Evolutionary conservation across 1,140 invertebrate genomes (phyloP), one percentile per base, ranked within the genome.

Genomic region (Ganaspis sp.): DNA sequence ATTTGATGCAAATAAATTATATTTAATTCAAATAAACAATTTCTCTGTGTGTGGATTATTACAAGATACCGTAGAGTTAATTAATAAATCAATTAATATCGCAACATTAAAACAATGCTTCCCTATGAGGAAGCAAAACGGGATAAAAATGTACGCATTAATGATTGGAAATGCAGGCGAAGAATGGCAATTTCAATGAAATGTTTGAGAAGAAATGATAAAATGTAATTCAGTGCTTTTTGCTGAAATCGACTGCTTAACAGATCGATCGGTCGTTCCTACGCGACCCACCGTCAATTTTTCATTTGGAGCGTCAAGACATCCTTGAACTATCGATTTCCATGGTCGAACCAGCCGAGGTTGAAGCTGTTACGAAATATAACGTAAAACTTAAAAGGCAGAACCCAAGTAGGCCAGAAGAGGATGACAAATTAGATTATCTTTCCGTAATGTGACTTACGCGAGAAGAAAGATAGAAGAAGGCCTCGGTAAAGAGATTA

Each of bases 311-410:
- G 26, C 26, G 23, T n/a, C 58, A 64, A 26, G 58, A 34, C 58
- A 64, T 64, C 58, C 58, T 64, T 64, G 58, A 64, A 29, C 26
- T 64, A 64, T 64, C 23, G 58, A 64, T 64, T 64, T 64, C 23
- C 23, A 64, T 64, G 23, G 58, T 64, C 23, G 58, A 64, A 64
- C 58, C 26, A 29, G 21, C 23, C 58, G 58, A 64, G 58, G 58
- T 64, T 64, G 58, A 64, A 64, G 58, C 23, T 29, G 58, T 64
- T 64, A 64, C 58, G 58, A 64, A 64, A 64, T 64, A 64, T 64
- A 64, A 64, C 58, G 58, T 64, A 64, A 64, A 64, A 64, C 23
- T 29, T 64, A 26, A n/a, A 64, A 26, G 58, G 58, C 12, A 34
- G 26, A 64, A 26, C 12, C 58, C 58, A 64, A 64, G 58, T 64